Evolutionary conservation across 1,140 invertebrate species (phyloP).

Genomic region (Solenopsis invicta): DNA sequence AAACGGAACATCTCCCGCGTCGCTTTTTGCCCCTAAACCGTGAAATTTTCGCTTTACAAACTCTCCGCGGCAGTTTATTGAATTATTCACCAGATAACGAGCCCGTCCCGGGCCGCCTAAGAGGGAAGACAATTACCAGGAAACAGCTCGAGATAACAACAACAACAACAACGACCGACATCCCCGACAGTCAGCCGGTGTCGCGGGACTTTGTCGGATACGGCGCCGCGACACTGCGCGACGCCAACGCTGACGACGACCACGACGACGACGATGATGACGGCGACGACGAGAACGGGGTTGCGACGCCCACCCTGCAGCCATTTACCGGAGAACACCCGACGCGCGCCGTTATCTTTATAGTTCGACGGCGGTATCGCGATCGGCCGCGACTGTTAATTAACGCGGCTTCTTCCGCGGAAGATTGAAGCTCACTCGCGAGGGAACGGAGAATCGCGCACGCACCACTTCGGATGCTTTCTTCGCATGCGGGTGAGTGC

Average conservation of each 20-base stretch:
- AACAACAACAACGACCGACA: constrained; percentile 73
- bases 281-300: constrained; percentile 49
- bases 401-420: constrained; percentile 72
- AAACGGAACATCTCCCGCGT: constrained; percentile 62
- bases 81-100: constrained; percentile 82
- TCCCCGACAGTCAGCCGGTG: constrained; percentile 64
- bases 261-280: constrained; percentile 25
- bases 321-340: constrained; percentile 45
- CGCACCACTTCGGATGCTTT: constrained; percentile 28
- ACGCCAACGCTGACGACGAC: constrained; percentile 41
- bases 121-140: constrained; percentile 81
- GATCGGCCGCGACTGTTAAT: constrained; percentile 73
- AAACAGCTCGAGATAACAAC: constrained; percentile 81
- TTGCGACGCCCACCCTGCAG: constrained; percentile 59
- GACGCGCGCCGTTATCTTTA: constrained; percentile 74
- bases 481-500: background rate
- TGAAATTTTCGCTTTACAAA: constrained; percentile 79
- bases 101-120: constrained; percentile 69
- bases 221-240: constrained; percentile 64
- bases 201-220: constrained; percentile 74
- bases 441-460: background rate
- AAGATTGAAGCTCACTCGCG: background rate
- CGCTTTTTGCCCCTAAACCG: constrained; percentile 77
- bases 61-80: constrained; percentile 76
- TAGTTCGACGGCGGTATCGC: constrained; percentile 71